Evolutionary conservation across 2,888 invertebrate species (phyloP).

Genomic region (Antitype chi): DNA sequence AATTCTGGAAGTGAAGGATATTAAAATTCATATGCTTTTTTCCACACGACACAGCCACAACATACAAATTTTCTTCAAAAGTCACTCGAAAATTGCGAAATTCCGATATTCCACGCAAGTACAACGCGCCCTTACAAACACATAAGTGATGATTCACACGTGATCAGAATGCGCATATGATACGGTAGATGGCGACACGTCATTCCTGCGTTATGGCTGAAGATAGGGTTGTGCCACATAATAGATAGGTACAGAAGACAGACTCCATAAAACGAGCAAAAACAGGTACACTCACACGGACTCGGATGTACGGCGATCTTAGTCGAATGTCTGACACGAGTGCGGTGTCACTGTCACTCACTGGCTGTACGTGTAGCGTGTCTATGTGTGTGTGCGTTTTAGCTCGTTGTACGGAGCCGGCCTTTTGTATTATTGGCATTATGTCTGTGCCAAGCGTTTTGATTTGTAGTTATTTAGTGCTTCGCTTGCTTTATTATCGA

Average conservation of each 20-base stretch:
- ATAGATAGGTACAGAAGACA: neutral
- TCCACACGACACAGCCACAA: conserved; percentile 16
- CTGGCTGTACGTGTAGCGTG: neutral
- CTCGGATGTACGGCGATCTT: neutral
- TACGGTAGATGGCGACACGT: conserved; percentile 58
- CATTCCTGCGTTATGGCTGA: conserved; percentile 31
- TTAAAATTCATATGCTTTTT: neutral
- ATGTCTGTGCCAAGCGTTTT: conserved; percentile 11
- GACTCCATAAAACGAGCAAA: neutral
- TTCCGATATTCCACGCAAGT: conserved; percentile 44
- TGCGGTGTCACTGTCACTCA: neutral
- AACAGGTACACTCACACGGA: neutral
- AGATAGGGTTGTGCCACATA: conserved; percentile 27
- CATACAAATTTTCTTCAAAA: conserved; percentile 27
- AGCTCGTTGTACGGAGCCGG: neutral
- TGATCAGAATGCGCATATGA: conserved; percentile 60
- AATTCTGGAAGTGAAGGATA: neutral
- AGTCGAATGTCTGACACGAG: neutral
- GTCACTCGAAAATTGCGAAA: conserved; percentile 51
- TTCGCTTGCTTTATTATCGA: conserved; percentile 23
- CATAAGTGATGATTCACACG: conserved; percentile 71
- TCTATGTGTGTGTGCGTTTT: neutral
- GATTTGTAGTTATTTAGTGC: conserved; percentile 53
- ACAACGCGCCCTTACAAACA: conserved; percentile 61
- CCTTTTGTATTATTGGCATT: conserved; percentile 4